Conservation (phyloP, 1,140 invertebrate species). For the Drosophila persimilis region DNA sequence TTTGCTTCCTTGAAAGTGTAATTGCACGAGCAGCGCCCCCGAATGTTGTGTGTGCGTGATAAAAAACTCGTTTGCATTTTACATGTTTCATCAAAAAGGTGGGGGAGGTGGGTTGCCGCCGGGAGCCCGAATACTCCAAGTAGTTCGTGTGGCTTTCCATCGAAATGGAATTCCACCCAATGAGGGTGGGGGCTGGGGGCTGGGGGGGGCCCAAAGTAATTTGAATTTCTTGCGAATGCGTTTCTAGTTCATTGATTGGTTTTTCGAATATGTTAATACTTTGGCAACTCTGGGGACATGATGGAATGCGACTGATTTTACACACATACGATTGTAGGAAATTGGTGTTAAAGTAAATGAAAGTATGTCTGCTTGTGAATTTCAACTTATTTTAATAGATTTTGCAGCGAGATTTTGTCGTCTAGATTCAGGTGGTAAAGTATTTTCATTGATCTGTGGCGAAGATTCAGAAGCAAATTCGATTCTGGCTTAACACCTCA, state of each 20-base stretch:
- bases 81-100: conserved; percentile 58
- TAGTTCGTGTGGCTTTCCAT: conserved; percentile 55
- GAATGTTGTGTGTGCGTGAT: conserved; percentile 46
- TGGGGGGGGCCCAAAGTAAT: conserved; percentile 17
- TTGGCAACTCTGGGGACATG: conserved; percentile 5
- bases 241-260: conserved; percentile 28
- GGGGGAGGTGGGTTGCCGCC: background rate
- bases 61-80: conserved; percentile 72
- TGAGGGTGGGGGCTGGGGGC: background rate
- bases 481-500: no score
- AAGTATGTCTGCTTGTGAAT: no score
- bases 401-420: no score
- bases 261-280: conserved; percentile 11
- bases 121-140: conserved; percentile 26
- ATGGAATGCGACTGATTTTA: background rate
- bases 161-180: no score
- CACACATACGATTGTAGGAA: no score
- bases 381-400: no score
- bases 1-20: conserved; percentile 56
- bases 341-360: no score
- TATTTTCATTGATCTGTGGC: no score
- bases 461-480: no score
- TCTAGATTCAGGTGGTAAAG: no score
- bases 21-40: conserved; percentile 38
- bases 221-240: conserved; percentile 28